A percentile compares a stretch with the other conserved stretches of the same genome.
phyloP scores from a whole-genome alignment of 2,888 invertebrate genomes.

The Spodoptera exigua region DNA sequence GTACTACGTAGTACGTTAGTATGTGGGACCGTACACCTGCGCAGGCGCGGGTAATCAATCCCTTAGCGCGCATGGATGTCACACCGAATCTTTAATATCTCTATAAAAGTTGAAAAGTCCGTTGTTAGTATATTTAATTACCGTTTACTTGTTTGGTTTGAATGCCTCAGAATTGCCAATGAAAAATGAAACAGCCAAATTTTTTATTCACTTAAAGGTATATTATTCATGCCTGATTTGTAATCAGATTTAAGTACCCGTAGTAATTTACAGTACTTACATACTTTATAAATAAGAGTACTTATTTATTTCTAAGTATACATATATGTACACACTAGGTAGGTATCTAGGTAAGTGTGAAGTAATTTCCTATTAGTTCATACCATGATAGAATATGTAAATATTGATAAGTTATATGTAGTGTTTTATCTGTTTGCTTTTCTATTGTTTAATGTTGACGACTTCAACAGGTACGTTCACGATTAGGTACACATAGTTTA shows the following conservation, averaged over 20 bases:
- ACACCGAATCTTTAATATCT: conserved; percentile 20
- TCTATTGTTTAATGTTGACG: conserved; percentile 62
- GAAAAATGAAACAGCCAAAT: too few species aligned
- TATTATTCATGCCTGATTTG: too few species aligned
- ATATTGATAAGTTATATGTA: conserved; percentile 68
- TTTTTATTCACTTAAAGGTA: too few species aligned
- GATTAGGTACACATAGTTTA: conserved; percentile 14
- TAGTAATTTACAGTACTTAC: not conserved
- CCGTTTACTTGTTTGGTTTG: not conserved
- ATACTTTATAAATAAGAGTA: not conserved
- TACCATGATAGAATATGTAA: conserved; percentile 65
- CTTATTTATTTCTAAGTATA: conserved; percentile 3
- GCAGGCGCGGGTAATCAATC: conserved; percentile 13
- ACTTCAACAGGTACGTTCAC: conserved; percentile 17
- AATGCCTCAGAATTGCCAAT: too few species aligned
- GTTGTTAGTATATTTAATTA: not conserved
- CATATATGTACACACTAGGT: conserved; percentile 6
- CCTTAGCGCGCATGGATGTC: conserved; percentile 12
- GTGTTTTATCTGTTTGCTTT: conserved; percentile 73
- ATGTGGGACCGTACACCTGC: conserved; percentile 29
- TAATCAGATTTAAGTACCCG: not conserved
- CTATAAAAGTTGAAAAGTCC: conserved; percentile 3
- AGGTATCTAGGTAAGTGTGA: conserved; percentile 27
- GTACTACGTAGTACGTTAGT: conserved; percentile 36
- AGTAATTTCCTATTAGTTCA: conserved; percentile 60